Conservation (phyloP, 2,888 invertebrate genomes). For the Caradrina clavipalpis region DNA sequence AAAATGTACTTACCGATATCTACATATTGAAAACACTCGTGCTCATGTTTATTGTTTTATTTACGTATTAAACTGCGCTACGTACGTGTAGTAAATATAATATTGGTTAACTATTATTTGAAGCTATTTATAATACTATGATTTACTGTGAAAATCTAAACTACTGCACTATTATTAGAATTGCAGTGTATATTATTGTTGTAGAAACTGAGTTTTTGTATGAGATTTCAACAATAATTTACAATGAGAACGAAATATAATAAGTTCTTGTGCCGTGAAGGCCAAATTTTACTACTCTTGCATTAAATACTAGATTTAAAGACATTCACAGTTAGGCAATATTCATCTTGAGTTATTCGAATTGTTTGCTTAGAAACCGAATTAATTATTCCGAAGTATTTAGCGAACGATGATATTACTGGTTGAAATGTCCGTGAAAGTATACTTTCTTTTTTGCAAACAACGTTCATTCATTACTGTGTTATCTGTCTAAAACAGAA, state of each 20-base stretch:
- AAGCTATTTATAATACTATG: constrained; percentile 37
- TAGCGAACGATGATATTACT: constrained; percentile 67
- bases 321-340: constrained; percentile 38
- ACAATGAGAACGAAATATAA: constrained; percentile 43
- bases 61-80: constrained; percentile 50
- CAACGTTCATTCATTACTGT: constrained; percentile 72
- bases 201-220: constrained; percentile 38
- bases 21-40: constrained; percentile 38
- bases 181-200: constrained; percentile 25
- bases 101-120: constrained; percentile 47
- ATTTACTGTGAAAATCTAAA: constrained; percentile 28
- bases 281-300: constrained; percentile 65
- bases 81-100: constrained; percentile 37
- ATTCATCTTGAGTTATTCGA: constrained; percentile 42
- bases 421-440: constrained; percentile 77
- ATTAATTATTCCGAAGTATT: constrained; percentile 63
- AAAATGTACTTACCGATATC: constrained; percentile 51
- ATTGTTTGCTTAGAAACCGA: constrained; percentile 54
- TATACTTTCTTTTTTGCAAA: constrained; percentile 80
- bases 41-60: constrained; percentile 58
- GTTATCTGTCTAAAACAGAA: constrained; percentile 66
- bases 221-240: constrained; percentile 45
- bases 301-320: constrained; percentile 59
- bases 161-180: constrained; percentile 12
- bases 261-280: constrained; percentile 66